These are phyloP conservation scores for Anoplophora glabripennis DNA, from an alignment of 1,140 invertebrate species.

Conservation along the genomic window DNA sequence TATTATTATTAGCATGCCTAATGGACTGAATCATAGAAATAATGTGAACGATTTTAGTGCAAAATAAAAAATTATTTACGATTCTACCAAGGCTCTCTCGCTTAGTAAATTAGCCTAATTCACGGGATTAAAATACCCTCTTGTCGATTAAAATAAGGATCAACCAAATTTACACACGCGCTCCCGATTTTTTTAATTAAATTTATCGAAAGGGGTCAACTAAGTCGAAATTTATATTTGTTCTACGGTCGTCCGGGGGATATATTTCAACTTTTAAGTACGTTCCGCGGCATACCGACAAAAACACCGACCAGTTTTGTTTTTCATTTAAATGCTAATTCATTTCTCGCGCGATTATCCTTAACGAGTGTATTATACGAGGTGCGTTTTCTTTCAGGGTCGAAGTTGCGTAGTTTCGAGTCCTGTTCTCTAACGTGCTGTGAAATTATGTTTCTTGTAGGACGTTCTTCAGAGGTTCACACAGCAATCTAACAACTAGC, in stretches of 20 bases:
- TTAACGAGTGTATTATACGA: constrained; percentile 18
- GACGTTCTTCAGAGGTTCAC: too few relatives aligned
- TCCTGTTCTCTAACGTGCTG: background rate
- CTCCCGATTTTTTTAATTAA: constrained; percentile 21
- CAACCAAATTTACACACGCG: background rate
- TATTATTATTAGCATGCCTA: too few relatives aligned
- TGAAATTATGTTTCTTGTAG: background rate
- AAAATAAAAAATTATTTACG: too few relatives aligned
- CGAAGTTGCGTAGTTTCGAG: background rate
- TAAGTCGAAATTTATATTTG: constrained; percentile 22
- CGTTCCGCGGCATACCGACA: constrained; percentile 10
- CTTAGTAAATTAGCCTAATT: too few relatives aligned
- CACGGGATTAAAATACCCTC: too few relatives aligned
- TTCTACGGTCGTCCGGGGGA: constrained; percentile 14
- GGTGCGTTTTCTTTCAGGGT: background rate
- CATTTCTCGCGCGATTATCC: constrained; percentile 17
- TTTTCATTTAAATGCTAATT: constrained; percentile 28
- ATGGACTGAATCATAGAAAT: too few relatives aligned
- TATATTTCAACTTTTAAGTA: constrained; percentile 26
- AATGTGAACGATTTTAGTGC: too few relatives aligned
- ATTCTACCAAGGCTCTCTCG: too few relatives aligned
- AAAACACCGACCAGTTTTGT: constrained; percentile 18
- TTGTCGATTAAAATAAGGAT: too few relatives aligned
- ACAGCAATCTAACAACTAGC: too few relatives aligned
- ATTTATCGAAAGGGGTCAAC: constrained; percentile 18